These are phyloP conservation scores for Falco concolor DNA, from an alignment of 2,797 vertebrate species.

Conservation along the genomic window DNA sequence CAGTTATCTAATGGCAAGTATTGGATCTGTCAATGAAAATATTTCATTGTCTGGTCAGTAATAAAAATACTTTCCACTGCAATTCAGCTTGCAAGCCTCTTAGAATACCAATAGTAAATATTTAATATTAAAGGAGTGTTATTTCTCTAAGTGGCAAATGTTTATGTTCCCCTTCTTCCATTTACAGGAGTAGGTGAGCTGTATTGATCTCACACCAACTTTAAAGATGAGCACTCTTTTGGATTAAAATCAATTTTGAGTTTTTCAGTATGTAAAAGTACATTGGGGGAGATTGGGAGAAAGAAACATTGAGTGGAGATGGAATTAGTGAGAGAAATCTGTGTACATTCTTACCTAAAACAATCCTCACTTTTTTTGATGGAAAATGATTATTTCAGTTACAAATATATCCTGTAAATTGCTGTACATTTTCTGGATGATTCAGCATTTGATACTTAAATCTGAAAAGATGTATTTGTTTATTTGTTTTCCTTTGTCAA, in stretches of 20 bases:
- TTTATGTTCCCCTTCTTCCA: background rate
- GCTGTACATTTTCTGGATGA: background rate
- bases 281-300: background rate
- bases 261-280: background rate
- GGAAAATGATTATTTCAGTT: background rate
- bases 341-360: background rate
- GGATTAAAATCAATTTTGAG: background rate
- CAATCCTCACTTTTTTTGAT: background rate
- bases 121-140: slow-evolving; percentile 3
- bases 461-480: background rate
- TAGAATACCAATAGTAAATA: background rate
- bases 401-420: background rate
- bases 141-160: background rate
- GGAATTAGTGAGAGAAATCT: background rate
- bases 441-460: background rate
- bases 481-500: background rate
- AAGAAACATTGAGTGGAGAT: background rate
- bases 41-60: background rate
- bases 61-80: background rate
- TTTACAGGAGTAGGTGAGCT: background rate
- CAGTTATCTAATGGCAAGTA: background rate
- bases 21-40: background rate
- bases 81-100: background rate
- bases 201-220: background rate
- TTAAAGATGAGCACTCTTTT: background rate